Conservation (phyloP, 1,140 invertebrate genomes). For the Neodiprion pinetum region DNA sequence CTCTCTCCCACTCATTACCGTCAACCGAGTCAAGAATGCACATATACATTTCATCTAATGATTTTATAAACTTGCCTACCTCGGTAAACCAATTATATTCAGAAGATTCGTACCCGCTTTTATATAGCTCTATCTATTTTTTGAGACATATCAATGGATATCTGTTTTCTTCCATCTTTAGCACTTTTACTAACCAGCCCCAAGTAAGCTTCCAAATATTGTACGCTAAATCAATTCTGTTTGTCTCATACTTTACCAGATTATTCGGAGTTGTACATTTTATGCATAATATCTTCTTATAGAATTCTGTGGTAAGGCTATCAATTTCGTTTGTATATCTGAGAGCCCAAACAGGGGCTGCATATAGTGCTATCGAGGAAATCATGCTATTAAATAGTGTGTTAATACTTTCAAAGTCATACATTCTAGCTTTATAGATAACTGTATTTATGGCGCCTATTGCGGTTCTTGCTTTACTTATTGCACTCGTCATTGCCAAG, state of each 20-base stretch:
- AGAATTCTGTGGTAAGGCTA: conserved; percentile 14
- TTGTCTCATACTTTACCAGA: not conserved
- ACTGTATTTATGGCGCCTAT: too few species aligned
- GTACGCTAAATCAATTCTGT: not conserved
- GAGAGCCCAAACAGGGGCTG: conserved; percentile 11
- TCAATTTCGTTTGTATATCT: conserved; percentile 12
- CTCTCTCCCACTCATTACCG: too few species aligned
- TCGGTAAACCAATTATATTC: too few species aligned
- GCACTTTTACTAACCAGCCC: not conserved
- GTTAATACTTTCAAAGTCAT: not conserved
- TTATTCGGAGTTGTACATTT: not conserved
- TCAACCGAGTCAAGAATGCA: too few species aligned
- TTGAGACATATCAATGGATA: too few species aligned
- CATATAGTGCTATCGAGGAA: conserved; percentile 6
- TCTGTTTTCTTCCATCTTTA: not conserved
- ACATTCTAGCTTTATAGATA: not conserved
- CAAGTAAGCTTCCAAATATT: not conserved
- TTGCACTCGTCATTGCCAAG: too few species aligned
- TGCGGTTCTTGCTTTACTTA: too few species aligned
- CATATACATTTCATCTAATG: too few species aligned
- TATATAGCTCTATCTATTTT: too few species aligned
- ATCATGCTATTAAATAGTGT: conserved; percentile 17
- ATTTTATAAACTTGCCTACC: too few species aligned
- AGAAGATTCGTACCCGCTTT: too few species aligned
- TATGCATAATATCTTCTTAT: not conserved